phyloP scores from a whole-genome alignment of 2,113 vertebrate genomes.

The Pluvialis apricaria region DNA sequence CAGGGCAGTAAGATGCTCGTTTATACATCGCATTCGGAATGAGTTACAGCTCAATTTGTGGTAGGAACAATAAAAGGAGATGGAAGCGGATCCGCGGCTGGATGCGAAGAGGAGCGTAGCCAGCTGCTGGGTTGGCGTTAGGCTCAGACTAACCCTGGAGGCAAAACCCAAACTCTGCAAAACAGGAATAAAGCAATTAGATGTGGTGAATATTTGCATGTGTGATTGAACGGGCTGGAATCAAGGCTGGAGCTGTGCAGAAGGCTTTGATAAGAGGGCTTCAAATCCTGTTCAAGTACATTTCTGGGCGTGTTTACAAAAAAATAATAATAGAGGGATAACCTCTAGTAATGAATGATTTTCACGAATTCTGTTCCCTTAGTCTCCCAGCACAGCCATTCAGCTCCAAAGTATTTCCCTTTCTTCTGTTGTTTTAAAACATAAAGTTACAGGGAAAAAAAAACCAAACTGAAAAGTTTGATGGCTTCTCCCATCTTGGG shows the following conservation, averaged over 20 bases:
- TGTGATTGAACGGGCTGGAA: not conserved
- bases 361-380: not conserved
- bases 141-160: not conserved
- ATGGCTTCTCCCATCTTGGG: not conserved
- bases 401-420: not conserved
- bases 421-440: not conserved
- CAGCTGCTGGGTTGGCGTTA: not conserved
- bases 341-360: not conserved
- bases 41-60: not conserved
- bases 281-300: not conserved
- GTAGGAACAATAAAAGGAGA: not conserved
- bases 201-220: not conserved
- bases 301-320: not conserved
- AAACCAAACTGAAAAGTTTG: not conserved
- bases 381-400: not conserved
- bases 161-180: not conserved
- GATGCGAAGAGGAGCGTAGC: not conserved
- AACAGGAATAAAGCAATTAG: not conserved
- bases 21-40: rapidly evolving
- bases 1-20: not conserved
- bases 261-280: not conserved
- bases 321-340: not conserved
- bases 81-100: not conserved
- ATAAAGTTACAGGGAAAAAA: not conserved
- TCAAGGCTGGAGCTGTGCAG: not conserved